Base-by-base conservation (phyloP, 2,888 invertebrate genomes). In the Dione juno region DNA sequence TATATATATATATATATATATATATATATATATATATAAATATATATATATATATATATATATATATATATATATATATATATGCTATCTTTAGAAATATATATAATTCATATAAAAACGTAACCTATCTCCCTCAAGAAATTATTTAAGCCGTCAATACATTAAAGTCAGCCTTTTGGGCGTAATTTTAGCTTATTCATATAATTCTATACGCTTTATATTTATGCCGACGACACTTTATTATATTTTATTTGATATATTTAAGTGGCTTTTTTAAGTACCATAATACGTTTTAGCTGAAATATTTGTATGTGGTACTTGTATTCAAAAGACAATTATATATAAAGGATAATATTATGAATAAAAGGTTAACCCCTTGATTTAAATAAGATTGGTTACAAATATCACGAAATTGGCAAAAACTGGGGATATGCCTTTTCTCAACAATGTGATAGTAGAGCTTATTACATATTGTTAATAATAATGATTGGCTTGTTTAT, bases 191-290 rank as follows among this genome's bases (percentile, higher is more conserved):
- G 43, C n/a, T 61, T 61, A 45, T 61, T 28, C 61, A 45, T 45
- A 61, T 61, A 61, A 43, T 45, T 61, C 28, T 61, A 61, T 61
- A n/a, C 28, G n/a, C 11, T 61, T 28, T 45, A 61, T 61, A 45
- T 45, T 28, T 45, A 61, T 45, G 43, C 21, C 45, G 28, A 61
- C n/a, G 43, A 61, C 28, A 28, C 28, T 61, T 61, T 61, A 61
- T 61, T 61, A 61, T 28, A 61, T 61, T 61, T 61, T 45, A 10
- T 61, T 61, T 61, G 45, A 43, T 61, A 14, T 28, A 28, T 45
- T 59, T 45, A 59, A 59, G 59, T 59, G 59, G 43, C 28, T 59
- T n/a, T 59, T 59, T 61, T 61, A 61, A 61, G 61, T 45, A n/a
- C 43, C 21, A 43, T 45, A 61, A 61, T 45, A 61, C 43, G 45